Conservation (phyloP, 2,888 invertebrate species). For the Cosmopolites sordidus region DNA sequence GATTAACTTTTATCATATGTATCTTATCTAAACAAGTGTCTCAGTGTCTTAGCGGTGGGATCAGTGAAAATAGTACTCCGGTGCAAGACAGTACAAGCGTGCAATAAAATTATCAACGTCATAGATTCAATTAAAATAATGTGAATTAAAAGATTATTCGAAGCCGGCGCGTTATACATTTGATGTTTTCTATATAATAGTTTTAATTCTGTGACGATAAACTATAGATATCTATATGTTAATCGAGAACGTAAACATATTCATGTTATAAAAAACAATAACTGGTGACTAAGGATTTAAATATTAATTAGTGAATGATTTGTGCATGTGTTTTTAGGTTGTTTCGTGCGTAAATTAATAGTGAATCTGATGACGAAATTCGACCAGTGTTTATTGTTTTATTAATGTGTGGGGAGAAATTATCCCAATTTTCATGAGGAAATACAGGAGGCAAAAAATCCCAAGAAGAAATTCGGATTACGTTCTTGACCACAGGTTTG, state of each 20-base stretch:
- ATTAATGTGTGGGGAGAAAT: neutral
- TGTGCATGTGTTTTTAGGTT: neutral
- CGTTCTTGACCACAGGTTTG: conserved; percentile 31
- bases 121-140: too few relatives aligned
- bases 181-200: too few relatives aligned
- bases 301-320: neutral
- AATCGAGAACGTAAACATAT: too few relatives aligned
- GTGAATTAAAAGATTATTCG: too few relatives aligned
- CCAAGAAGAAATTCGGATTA: conserved; percentile 42
- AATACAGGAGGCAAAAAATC: conserved; percentile 29
- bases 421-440: conserved; percentile 20
- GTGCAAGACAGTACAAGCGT: too few relatives aligned
- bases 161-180: too few relatives aligned
- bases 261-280: neutral
- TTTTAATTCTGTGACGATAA: too few relatives aligned
- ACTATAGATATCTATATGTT: too few relatives aligned
- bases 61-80: too few relatives aligned
- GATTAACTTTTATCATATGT: conserved; percentile 23
- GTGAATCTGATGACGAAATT: too few relatives aligned
- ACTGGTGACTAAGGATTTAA: neutral
- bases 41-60: conserved; percentile 16
- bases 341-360: neutral
- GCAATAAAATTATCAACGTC: too few relatives aligned
- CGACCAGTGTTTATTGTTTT: neutral
- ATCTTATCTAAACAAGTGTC: conserved; percentile 36